Percentiles rank a stretch among this genome's conserved stretches.
Conservation (phyloP, 2,888 invertebrate genomes). For the Drosophila conformis region DNA sequence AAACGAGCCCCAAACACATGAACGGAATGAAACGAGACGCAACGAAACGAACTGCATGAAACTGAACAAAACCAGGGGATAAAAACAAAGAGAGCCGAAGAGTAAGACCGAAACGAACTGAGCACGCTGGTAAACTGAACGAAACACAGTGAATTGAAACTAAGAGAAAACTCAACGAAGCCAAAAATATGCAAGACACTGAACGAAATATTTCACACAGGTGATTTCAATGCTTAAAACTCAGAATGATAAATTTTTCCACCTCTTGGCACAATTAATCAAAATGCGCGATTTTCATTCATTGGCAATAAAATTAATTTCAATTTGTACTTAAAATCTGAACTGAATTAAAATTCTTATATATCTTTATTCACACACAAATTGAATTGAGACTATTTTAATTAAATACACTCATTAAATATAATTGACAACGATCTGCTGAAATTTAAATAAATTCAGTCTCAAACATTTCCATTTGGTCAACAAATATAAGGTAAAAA, state of each 20-base stretch:
- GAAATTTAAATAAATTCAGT: not conserved
- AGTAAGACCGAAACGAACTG: conserved; percentile 2
- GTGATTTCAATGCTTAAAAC: not conserved
- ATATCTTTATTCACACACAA: not conserved
- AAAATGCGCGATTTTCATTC: not conserved
- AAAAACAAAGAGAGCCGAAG: conserved; percentile 39
- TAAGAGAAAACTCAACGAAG: conserved; percentile 36
- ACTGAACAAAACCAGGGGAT: conserved; percentile 13
- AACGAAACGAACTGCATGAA: conserved; percentile 9
- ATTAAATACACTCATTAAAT: not conserved
- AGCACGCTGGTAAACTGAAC: not conserved
- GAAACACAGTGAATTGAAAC: conserved; percentile 24
- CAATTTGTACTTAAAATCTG: not conserved
- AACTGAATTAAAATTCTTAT: not conserved
- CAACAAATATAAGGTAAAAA: not conserved
- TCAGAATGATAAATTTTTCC: not conserved
- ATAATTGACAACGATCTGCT: not conserved
- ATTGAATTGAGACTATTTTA: not conserved
- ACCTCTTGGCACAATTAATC: conserved; percentile 9
- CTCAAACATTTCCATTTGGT: not conserved
- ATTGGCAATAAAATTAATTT: not conserved
- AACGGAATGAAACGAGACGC: conserved; percentile 23
- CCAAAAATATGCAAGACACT: not conserved
- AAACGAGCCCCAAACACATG: conserved; percentile 11
- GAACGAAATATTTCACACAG: conserved; percentile 17